Base-by-base conservation (phyloP, 1,140 invertebrate genomes). In the Cecropterus lyciades region DNA sequence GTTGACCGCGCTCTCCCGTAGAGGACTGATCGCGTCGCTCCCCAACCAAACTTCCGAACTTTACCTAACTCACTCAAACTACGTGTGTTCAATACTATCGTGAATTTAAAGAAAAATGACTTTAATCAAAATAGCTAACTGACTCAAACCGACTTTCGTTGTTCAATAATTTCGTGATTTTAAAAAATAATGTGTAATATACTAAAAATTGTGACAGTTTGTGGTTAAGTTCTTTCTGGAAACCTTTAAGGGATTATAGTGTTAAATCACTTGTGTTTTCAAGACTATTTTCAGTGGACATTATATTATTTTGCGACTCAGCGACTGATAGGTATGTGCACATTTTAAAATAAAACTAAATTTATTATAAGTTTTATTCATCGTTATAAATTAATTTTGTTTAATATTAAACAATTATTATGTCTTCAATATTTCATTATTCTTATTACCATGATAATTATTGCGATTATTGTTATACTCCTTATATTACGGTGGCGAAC, bases 171-270 rank as follows among this genome's bases (percentile, higher is more conserved):
- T 14, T 40, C 72, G 72, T 73, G 72, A 60, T 57, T 56, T 75
- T 72, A 77, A 68, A n/a, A n/a, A n/a, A n/a, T n/a, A 73, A 73
- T 77, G 72, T 80, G 69, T 64, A 68, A 62, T 71, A 53, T 65
- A 65, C 51, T 75, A 68, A 75, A 77, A 66, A 80, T 81, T 79
- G 85, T 88, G 85, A 81, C 85, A 85, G 84, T 78, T 85, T 83
- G 74, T 72, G 80, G 80, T 84, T 84, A 84, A 85, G 80, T 84
- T 85, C 70, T n/a, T n/a, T 53, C 74, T 79, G 74, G n/a, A 69
- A 48, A 51, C 48, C 24, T 17, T 49, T 49, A 20, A 27, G 20
- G 59, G 48, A 63, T 51, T 11, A 14, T 51, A 40, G 49, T 30
- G 14, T 24, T 33, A 27, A 40, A 40, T 62, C 9, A 17, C 2